Percentiles rank a stretch among this genome's conserved stretches.
Evolutionary conservation across 2,797 vertebrate genomes (phyloP).

Genomic region (Myripristis jacobus): DNA sequence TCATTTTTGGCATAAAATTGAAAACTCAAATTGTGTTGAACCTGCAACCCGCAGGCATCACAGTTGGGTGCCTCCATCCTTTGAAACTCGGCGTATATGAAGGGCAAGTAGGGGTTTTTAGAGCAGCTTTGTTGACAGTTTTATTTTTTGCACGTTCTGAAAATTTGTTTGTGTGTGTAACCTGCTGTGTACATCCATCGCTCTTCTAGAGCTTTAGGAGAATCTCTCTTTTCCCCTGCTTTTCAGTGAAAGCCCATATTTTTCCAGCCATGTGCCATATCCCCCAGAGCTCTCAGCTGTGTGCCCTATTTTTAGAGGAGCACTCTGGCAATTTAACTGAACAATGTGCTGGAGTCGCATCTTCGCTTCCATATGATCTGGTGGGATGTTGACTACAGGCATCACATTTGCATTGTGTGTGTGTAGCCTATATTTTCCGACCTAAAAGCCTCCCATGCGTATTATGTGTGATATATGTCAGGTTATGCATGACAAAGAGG

Average conservation of each 20-base stretch:
- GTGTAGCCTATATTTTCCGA: constrained; percentile 9
- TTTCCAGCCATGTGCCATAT: constrained; percentile 46
- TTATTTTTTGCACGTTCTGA: constrained; percentile 3
- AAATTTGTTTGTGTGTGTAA: constrained; percentile 33
- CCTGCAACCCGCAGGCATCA: constrained; percentile 28
- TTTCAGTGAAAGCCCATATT: constrained; percentile 55
- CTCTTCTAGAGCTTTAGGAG: constrained; percentile 45
- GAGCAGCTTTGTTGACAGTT: constrained; percentile 34
- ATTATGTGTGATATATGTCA: not conserved
- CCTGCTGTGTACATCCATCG: constrained; percentile 54
- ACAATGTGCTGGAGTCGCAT: constrained; percentile 71
- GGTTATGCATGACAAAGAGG: not conserved
- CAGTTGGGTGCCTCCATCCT: constrained; percentile 21
- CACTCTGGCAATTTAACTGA: constrained; percentile 69
- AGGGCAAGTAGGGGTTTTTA: constrained; percentile 34
- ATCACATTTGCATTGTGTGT: constrained; percentile 46
- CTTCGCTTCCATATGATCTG: constrained; percentile 50
- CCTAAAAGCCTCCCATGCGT: constrained; percentile 21
- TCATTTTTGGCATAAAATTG: constrained; percentile 55
- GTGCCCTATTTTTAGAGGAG: constrained; percentile 74
- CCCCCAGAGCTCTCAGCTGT: constrained; percentile 75
- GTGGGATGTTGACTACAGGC: constrained; percentile 55
- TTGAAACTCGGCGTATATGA: constrained; percentile 24
- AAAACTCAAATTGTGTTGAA: constrained; percentile 44
- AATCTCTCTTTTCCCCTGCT: constrained; percentile 43